Conservation (phyloP, 2,888 invertebrate genomes). For the Ormyrus rosae region DNA sequence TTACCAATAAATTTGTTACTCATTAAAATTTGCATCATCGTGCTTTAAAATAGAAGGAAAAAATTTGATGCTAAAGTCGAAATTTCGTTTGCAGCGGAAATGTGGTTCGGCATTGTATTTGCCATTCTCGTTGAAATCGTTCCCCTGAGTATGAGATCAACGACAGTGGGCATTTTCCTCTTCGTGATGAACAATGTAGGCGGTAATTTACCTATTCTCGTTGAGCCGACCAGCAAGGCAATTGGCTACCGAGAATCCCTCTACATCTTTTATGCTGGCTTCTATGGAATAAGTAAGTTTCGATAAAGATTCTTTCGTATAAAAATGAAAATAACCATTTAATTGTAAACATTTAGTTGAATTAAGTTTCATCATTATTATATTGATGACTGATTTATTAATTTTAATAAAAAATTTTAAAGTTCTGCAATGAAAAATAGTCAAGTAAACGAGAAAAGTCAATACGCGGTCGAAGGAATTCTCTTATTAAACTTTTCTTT, state of each 20-base stretch:
- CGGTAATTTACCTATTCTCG: constrained; percentile 91
- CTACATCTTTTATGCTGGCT: constrained; percentile 92
- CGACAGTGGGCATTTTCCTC: constrained; percentile 90
- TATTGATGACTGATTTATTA: too few relatives aligned
- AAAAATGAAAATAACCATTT: too few relatives aligned
- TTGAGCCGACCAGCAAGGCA: constrained; percentile 88
- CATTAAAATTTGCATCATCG: background rate
- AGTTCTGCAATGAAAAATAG: too few relatives aligned
- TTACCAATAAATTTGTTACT: background rate
- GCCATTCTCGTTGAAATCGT: constrained; percentile 93
- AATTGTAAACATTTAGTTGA: too few relatives aligned
- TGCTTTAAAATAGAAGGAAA: background rate
- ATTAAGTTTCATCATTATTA: too few relatives aligned
- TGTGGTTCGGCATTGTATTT: constrained; percentile 96
- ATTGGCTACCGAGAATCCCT: constrained; percentile 90
- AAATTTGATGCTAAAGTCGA: background rate
- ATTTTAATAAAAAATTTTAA: too few relatives aligned
- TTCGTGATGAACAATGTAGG: constrained; percentile 96
- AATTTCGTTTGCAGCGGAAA: constrained; percentile 82
- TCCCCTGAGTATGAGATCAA: constrained; percentile 87
- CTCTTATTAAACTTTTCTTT: too few relatives aligned
- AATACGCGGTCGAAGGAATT: too few relatives aligned
- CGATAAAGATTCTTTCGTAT: background rate
- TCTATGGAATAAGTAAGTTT: constrained; percentile 88
- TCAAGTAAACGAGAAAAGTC: too few relatives aligned